Base-by-base conservation (phyloP, 2,888 invertebrate genomes). In the Heliconius erato region DNA sequence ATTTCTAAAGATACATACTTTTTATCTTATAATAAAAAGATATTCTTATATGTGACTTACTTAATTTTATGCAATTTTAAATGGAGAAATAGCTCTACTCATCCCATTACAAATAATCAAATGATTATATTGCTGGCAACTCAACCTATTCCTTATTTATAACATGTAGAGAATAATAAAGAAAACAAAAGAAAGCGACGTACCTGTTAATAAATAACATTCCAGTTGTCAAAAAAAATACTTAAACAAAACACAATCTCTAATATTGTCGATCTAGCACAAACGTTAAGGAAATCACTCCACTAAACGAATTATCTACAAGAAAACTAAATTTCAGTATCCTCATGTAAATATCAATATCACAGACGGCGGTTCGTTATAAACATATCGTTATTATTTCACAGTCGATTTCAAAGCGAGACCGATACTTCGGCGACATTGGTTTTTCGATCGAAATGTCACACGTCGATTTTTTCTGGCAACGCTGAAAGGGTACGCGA, bases 331-430 rank as follows among this genome's bases (percentile, higher is more conserved):
- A 89, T 91, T 90, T 92, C 89, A 92, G 91, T 93, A 93, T 94
- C 90, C 91, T 91, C 90, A 92, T 91, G 90, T 90, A 93, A 91
- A 89, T 91, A 90, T 86, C 81, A 82, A 83, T 92, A 95, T 94
- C 95, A 95, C 95, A 94, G 86, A 91, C 91, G 90, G 92, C 94
- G 92, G 91, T 90, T 92, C 91, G 94, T 92, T 95, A 95, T 95
- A 94, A 94, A 84, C 86, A 88, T 88, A 83, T 90, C 79, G 89
- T 90, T 89, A 88, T 87, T 84, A 85, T 88, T 87, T 88, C 90
- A 90, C 91, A 89, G 89, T 86, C 87, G 88, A 85, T 83, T 86
- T 89, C 88, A 85, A 87, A 85, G 86, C 83, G 85, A 84, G 83
- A 87, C 87, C 86, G 86, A 88, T 85, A 90, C 86, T 87, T 88